These are phyloP conservation scores for Hesperophylax magnus DNA, from an alignment of 1,140 invertebrate species.

Conservation along the genomic window DNA sequence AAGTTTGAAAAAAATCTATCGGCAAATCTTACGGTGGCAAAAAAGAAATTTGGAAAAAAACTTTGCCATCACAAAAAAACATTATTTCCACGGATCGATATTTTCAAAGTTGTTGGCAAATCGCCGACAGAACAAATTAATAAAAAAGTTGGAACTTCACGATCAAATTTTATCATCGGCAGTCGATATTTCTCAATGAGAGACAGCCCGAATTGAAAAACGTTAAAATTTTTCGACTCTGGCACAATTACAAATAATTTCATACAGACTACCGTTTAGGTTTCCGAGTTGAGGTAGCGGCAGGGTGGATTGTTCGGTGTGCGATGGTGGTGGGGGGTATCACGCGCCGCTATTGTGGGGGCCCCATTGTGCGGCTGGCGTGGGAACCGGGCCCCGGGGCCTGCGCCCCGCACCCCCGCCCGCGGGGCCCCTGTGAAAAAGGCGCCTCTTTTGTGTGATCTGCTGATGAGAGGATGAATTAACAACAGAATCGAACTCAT, in stretches of 20 bases:
- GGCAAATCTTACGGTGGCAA: no score
- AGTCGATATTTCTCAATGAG: neutral
- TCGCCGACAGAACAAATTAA: no score
- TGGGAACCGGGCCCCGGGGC: constrained; percentile 33
- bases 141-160: neutral
- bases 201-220: neutral
- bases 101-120: no score
- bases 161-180: neutral
- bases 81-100: no score
- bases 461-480: neutral
- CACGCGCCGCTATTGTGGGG: constrained; percentile 37
- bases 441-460: constrained; percentile 6
- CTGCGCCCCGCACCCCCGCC: constrained; percentile 13
- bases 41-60: no score
- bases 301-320: neutral
- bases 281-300: neutral
- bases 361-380: constrained; percentile 31
- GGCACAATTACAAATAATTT: neutral
- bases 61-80: no score
- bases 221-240: neutral
- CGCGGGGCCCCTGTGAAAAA: neutral
- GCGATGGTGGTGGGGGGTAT: constrained; percentile 3
- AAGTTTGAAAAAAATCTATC: no score
- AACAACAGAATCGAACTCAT: constrained; percentile 7
- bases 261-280: neutral